Base-by-base conservation (phyloP, 1,140 invertebrate species). In the Drosophila funebris region DNA sequence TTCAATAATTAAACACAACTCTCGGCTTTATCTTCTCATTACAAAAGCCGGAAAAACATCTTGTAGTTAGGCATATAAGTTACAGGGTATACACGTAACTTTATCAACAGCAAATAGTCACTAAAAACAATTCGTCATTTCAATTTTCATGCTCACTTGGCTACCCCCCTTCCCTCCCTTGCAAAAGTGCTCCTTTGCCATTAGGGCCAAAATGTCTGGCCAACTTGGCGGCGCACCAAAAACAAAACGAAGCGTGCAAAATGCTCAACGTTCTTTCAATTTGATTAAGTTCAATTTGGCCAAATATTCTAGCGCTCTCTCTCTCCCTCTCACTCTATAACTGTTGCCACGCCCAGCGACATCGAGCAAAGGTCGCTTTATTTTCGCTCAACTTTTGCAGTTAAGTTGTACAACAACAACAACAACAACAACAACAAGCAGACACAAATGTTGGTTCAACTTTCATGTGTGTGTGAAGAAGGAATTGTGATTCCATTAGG, bases 401-500 rank as follows among this genome's bases (percentile, higher is more conserved):
- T 82, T 82, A 88, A 83, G 70, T 66, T 57, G 24, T 66, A 73
- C 73, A 76, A 73, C 69, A 73, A 75, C 76, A 73, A 61, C 53
- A n/a, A n/a, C n/a, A n/a, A 73, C 73, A 76, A 73, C 69, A 73
- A 75, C 76, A 73, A 57, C 24, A 62, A 58, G 54, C 44, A 70
- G 27, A 58, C 33, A 31, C 24, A 66, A 72, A 58, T 73, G 48
- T 53, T 61, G 56, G 48, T 46, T 54, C 33, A 73, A 68, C 63
- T 68, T 73, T 62, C 57, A n/a, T 48, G 50, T 44, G 43, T 43
- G 18, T 60, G 11, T 20, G 11, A 14, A 14, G 27, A 58, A 64
- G 62, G 82, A 88, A 85, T 88, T 87, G 78, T 87, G 78, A 88
- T 87, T 88, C 83, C 82, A 87, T 87, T 87, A 88, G 82, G 78